Conservation (phyloP, 1,140 invertebrate genomes). For the Sinella curviseta region DNA sequence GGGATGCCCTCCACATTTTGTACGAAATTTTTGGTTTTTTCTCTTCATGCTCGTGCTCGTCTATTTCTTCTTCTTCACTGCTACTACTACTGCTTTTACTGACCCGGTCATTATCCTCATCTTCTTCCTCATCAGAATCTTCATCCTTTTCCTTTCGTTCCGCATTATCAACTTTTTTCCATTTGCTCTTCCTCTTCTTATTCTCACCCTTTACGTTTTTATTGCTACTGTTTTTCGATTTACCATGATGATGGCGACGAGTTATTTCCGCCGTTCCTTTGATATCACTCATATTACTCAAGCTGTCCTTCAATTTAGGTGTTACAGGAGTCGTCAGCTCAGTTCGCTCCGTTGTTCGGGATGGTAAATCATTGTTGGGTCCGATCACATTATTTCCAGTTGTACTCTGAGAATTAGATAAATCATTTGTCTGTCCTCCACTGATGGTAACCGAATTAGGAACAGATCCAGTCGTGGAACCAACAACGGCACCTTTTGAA, state of each 20-base stretch:
- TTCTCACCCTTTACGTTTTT: background rate
- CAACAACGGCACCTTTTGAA: background rate
- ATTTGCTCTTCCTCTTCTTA: background rate
- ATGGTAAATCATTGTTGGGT: too few species aligned
- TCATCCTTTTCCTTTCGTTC: conserved; percentile 9
- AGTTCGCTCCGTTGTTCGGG: too few species aligned
- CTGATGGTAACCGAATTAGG: too few species aligned
- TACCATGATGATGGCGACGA: background rate
- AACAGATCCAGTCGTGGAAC: background rate
- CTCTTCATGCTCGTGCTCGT: background rate
- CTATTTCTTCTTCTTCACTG: background rate
- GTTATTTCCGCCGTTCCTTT: background rate
- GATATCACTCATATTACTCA: too few species aligned
- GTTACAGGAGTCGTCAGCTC: too few species aligned
- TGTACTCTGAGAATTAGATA: too few species aligned
- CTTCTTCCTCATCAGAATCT: background rate
- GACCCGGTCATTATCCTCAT: background rate
- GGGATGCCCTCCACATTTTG: conserved; percentile 12
- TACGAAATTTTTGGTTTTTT: background rate
- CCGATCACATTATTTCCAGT: too few species aligned
- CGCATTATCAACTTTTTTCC: background rate
- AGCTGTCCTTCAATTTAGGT: too few species aligned
- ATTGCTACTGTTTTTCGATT: background rate
- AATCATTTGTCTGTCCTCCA: too few species aligned
- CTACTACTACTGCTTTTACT: conserved; percentile 18